phyloP scores from a whole-genome alignment of 1,140 invertebrate genomes.

The Drosophila teissieri region DNA sequence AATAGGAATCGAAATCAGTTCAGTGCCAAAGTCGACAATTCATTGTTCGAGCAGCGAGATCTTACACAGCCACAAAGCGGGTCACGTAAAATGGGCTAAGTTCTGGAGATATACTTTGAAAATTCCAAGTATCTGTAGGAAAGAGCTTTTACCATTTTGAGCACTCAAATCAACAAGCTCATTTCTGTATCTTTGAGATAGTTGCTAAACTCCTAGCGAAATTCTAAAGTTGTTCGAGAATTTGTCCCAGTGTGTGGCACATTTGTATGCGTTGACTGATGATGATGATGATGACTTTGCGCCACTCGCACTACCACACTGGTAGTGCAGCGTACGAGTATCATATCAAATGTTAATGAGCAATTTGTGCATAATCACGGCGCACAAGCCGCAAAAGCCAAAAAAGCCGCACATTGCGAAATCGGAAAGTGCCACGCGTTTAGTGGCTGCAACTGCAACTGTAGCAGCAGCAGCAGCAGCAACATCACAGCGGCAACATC shows the following conservation, averaged over 20 bases:
- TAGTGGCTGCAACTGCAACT: conserved; percentile 5
- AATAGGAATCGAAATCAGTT: conserved; percentile 46
- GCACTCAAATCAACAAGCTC: no score
- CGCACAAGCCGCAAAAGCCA: conserved; percentile 45
- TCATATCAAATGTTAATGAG: conserved; percentile 62
- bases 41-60: conserved; percentile 22
- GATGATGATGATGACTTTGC: conserved; percentile 27
- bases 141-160: no score
- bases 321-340: conserved; percentile 3
- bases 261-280: background rate
- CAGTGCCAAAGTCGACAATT: conserved; percentile 63
- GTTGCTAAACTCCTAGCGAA: background rate
- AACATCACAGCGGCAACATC: conserved; percentile 7
- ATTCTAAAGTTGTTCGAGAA: background rate
- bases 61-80: background rate
- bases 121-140: no score
- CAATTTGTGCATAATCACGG: conserved; percentile 66
- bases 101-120: no score
- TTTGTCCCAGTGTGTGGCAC: background rate
- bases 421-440: conserved; percentile 30
- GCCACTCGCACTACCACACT: conserved; percentile 1
- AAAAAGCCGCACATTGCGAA: conserved; percentile 47
- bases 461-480: background rate
- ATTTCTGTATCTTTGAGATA: background rate
- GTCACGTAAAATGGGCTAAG: background rate